A percentile compares a stretch with the other conserved stretches of the same genome.
phyloP scores from a whole-genome alignment of 1,140 invertebrate genomes.

The Stegodyphus dumicola region DNA sequence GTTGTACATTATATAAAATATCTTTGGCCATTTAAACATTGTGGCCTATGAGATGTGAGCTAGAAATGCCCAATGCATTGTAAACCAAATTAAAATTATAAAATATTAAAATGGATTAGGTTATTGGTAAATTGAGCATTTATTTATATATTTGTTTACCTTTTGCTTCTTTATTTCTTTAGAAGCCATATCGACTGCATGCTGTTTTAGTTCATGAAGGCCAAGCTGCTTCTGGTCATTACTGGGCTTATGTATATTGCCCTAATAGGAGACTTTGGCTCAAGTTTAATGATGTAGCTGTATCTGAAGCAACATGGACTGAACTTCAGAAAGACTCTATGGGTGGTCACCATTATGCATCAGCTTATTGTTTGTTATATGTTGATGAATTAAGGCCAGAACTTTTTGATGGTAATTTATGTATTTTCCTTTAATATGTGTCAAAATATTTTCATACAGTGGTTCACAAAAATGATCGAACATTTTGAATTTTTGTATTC shows the following conservation, averaged over 20 bases:
- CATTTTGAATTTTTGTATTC: too few relatives aligned
- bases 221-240: slow-evolving; percentile 72
- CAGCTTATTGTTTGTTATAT: slow-evolving; percentile 72
- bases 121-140: too few relatives aligned
- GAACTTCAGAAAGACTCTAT: slow-evolving; percentile 71
- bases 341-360: slow-evolving; percentile 71
- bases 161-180: neutral
- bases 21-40: too few relatives aligned
- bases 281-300: slow-evolving; percentile 72
- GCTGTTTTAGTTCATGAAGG: slow-evolving; percentile 73
- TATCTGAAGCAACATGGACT: slow-evolving; percentile 70
- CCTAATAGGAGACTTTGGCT: slow-evolving; percentile 66
- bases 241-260: slow-evolving; percentile 72
- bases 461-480: too few relatives aligned
- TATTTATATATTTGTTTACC: too few relatives aligned
- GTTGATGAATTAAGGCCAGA: slow-evolving; percentile 67
- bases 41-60: too few relatives aligned
- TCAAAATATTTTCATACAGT: neutral
- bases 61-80: too few relatives aligned
- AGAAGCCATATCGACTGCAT: slow-evolving; percentile 69
- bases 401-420: slow-evolving; percentile 62
- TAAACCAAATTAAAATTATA: too few relatives aligned
- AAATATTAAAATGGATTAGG: too few relatives aligned
- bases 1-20: too few relatives aligned
- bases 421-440: neutral